Evolutionary conservation across 2,888 invertebrate genomes (phyloP), one percentile per base, ranked within the genome.

Genomic region (Morpho deidamia): DNA sequence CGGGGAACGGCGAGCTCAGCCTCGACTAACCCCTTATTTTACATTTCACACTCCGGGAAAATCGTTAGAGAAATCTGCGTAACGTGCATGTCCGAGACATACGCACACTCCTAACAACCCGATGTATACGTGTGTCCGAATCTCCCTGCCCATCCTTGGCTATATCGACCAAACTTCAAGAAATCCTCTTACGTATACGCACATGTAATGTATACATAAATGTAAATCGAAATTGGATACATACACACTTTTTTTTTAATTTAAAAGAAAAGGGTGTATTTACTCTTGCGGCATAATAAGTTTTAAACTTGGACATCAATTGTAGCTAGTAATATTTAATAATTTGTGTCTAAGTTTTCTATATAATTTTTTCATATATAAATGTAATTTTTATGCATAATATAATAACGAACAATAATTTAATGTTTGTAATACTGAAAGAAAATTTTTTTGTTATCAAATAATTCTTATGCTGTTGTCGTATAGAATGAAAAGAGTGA

Each of bases 1-100:
- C 64, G 63, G 72, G 49, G 69, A 23, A 14, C 35, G 44, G 68
- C 66, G 74, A 77, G 76, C 74, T 74, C 73, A 75, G 83, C 78
- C 81, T 80, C 81, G 79, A 79, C 83, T 89, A 87, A 90, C 88
- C 88, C 88, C 87, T 88, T 86, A 88, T 88, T 89, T 89, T 89
- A 88, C 88, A 89, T 89, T 89, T 89, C 88, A 89, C 88, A 89
- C 88, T 89, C 86, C 81, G 86, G 87, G 88, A 89, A 89, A 89
- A 88, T 88, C 88, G 88, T 89, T 88, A 88, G 87, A 85, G 88
- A 89, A 89, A 89, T 89, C 88, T 88, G 88, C 88, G 85, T 88
- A 85, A 74, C 86, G 82, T 85, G 85, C 82, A 81, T 84, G 88
- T 84, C 87, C 84, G 85, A 85, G 84, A 83, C 81, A 74, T 74